Evolutionary conservation across 2,797 vertebrate genomes (phyloP).

Genomic region (Tympanoctomys barrerae): DNA sequence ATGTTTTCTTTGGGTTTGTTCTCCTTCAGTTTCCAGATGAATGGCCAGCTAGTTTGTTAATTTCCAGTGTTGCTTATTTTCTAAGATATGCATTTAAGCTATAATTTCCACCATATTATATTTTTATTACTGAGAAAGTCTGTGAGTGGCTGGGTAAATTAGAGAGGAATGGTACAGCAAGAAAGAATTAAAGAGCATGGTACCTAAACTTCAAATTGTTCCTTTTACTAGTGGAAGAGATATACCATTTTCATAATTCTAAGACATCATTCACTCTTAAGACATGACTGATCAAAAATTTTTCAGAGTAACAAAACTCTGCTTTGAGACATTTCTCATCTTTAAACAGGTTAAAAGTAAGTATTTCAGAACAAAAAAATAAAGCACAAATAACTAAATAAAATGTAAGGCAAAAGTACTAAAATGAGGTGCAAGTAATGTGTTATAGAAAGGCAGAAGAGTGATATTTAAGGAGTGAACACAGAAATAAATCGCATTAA

Average conservation of each 20-base stretch:
- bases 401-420: conserved; percentile 21
- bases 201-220: neutral
- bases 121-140: neutral
- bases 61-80: neutral
- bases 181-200: neutral
- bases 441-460: neutral
- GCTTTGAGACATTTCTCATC: neutral
- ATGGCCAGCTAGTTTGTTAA: neutral
- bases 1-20: neutral
- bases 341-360: conserved; percentile 37
- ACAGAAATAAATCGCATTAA: neutral
- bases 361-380: neutral
- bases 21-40: neutral
- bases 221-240: neutral
- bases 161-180: neutral
- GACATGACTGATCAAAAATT: neutral
- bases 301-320: neutral
- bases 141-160: neutral
- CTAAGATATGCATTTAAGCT: neutral
- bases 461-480: neutral
- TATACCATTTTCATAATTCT: neutral
- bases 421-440: neutral
- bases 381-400: neutral
- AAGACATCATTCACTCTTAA: neutral
- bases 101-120: conserved; percentile 7